These are phyloP conservation scores for Cisticola juncidis DNA, from an alignment of 2,113 vertebrate genomes.

Conservation along the genomic window DNA sequence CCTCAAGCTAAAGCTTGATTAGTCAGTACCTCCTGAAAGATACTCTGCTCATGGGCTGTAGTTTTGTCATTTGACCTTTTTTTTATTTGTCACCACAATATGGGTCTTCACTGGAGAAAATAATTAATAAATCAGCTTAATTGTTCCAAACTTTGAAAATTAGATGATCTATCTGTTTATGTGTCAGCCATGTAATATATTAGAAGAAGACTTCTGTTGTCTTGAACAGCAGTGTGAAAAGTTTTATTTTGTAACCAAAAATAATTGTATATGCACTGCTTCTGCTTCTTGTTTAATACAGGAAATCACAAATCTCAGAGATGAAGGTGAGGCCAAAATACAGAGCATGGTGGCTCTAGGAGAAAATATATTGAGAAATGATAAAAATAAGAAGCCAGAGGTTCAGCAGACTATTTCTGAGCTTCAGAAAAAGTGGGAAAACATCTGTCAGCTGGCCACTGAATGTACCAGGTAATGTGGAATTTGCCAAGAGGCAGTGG, in stretches of 20 bases:
- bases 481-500: background rate
- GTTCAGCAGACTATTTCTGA: slow-evolving; percentile 55
- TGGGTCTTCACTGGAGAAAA: background rate
- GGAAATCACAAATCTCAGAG: slow-evolving; percentile 72
- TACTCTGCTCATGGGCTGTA: background rate
- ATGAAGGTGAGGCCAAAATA: slow-evolving; percentile 67
- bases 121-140: background rate
- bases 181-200: background rate
- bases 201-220: background rate
- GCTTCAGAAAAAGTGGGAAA: slow-evolving; percentile 69
- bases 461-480: slow-evolving; percentile 66
- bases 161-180: background rate
- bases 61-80: background rate
- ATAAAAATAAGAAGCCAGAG: background rate
- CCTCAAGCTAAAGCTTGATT: background rate
- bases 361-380: slow-evolving; percentile 1
- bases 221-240: background rate
- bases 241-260: background rate
- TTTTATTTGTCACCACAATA: background rate
- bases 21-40: background rate
- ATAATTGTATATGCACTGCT: background rate
- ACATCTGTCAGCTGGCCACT: slow-evolving; percentile 36
- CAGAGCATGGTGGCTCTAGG: slow-evolving; percentile 43
- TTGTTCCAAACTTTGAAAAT: background rate
- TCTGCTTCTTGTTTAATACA: slow-evolving; percentile 18